Conservation (phyloP, 2,797 vertebrate species). For the Acestrorhynchus altus region DNA sequence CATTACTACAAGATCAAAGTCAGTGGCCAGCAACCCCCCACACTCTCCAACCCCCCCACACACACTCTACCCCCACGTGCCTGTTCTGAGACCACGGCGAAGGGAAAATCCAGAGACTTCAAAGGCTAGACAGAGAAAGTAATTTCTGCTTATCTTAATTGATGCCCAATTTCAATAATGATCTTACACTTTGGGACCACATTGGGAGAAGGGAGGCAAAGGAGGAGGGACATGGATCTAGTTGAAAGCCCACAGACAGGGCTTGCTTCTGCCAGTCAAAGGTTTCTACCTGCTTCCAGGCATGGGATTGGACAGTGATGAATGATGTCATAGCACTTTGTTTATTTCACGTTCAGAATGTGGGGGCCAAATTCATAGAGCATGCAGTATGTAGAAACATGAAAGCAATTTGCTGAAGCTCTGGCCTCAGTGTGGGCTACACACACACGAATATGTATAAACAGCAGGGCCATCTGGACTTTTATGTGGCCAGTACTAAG, state of each 20-base stretch:
- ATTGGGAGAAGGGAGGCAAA: constrained; percentile 58
- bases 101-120: constrained; percentile 78
- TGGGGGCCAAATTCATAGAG: constrained; percentile 67
- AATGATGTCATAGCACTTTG: constrained; percentile 82
- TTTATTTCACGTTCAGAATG: constrained; percentile 75
- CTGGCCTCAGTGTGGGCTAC: constrained; percentile 58
- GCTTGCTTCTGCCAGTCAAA: constrained; percentile 3
- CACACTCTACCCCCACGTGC: constrained; percentile 45
- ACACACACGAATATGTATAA: constrained; percentile 34
- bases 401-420: constrained; percentile 68
- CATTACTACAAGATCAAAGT: constrained; percentile 77
- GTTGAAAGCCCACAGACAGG: not conserved
- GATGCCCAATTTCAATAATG: constrained; percentile 84
- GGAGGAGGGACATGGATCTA: not conserved
- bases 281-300: constrained; percentile 48
- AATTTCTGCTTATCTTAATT: constrained; percentile 86
- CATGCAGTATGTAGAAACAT: constrained; percentile 69
- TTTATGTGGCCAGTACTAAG: constrained; percentile 63
- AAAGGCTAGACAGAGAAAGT: constrained; percentile 83
- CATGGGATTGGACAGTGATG: constrained; percentile 72
- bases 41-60: constrained; percentile 35
- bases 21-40: constrained; percentile 15
- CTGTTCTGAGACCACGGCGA: constrained; percentile 67
- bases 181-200: constrained; percentile 82
- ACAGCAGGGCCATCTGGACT: constrained; percentile 18